Evolutionary conservation across 2,888 invertebrate species (phyloP).

Genomic region (Orthonevra nobilis): DNA sequence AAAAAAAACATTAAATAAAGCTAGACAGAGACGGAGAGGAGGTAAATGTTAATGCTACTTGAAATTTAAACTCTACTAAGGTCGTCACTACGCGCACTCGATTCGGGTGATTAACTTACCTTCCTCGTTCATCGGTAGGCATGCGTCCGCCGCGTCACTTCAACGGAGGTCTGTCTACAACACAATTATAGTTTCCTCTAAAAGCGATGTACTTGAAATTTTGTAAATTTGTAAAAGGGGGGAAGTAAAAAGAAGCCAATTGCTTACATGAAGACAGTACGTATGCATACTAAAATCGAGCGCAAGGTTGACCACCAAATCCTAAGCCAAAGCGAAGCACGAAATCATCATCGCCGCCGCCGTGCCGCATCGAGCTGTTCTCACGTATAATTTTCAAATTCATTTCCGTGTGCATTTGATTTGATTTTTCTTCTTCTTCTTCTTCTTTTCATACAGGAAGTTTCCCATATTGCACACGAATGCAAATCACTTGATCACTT

Average conservation of each 20-base stretch:
- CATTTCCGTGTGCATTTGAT: constrained; percentile 41
- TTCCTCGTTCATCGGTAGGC: too few relatives aligned
- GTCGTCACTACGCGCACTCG: constrained; percentile 40
- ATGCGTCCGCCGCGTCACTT: constrained; percentile 17
- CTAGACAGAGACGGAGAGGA: constrained; percentile 22
- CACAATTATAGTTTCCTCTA: constrained; percentile 9
- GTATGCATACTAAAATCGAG: constrained; percentile 13
- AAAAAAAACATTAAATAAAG: constrained; percentile 13
- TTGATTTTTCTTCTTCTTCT: constrained; percentile 10
- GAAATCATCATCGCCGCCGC: constrained; percentile 6
- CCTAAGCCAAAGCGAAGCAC: too few relatives aligned
- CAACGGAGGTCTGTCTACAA: constrained; percentile 1
- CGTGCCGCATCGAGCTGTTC: too few relatives aligned
- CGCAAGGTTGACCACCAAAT: constrained; percentile 32
- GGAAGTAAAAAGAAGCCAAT: constrained; percentile 9
- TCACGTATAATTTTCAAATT: background rate
- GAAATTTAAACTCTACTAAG: constrained; percentile 57
- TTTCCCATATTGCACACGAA: constrained; percentile 30
- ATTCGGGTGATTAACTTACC: constrained; percentile 52
- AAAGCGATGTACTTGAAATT: background rate
- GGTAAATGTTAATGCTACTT: constrained; percentile 12
- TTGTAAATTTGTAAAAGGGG: background rate
- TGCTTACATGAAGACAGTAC: background rate
- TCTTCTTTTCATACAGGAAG: constrained; percentile 48
- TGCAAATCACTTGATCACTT: constrained; percentile 37